phyloP scores from a whole-genome alignment of 2,113 vertebrate species.

The Furnarius figulus region DNA sequence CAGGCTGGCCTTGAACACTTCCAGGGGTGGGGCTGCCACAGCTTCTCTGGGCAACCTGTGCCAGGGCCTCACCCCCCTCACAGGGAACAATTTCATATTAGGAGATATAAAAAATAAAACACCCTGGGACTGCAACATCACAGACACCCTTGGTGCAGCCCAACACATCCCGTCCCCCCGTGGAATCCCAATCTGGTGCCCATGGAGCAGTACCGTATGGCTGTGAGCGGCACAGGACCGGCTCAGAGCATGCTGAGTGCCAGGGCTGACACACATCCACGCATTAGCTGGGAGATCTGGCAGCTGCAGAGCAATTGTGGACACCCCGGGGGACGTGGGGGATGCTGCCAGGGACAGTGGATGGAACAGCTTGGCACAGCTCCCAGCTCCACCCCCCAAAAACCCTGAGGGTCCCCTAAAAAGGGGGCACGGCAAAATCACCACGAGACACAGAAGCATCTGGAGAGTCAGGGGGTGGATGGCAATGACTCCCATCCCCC shows the following conservation, averaged over 20 bases:
- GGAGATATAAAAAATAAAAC: background rate
- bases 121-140: accelerated
- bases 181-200: accelerated
- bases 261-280: accelerated
- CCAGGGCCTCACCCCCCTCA: background rate
- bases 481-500: background rate
- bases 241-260: background rate
- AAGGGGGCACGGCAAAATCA: background rate
- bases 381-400: accelerated
- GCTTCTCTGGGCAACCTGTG: background rate
- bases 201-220: accelerated
- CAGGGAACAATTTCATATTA: background rate
- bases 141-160: background rate
- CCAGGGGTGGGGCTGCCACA: accelerated
- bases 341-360: accelerated
- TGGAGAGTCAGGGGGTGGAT: accelerated
- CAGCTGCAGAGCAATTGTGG: background rate
- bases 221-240: background rate
- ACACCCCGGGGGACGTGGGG: background rate
- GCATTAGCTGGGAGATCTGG: background rate
- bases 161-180: accelerated
- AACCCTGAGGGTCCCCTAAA: accelerated
- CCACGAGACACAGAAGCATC: accelerated
- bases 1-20: background rate
- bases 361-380: accelerated